Evolutionary conservation across 1,140 invertebrate genomes (phyloP).

Genomic region (Leptoteleia sp.): DNA sequence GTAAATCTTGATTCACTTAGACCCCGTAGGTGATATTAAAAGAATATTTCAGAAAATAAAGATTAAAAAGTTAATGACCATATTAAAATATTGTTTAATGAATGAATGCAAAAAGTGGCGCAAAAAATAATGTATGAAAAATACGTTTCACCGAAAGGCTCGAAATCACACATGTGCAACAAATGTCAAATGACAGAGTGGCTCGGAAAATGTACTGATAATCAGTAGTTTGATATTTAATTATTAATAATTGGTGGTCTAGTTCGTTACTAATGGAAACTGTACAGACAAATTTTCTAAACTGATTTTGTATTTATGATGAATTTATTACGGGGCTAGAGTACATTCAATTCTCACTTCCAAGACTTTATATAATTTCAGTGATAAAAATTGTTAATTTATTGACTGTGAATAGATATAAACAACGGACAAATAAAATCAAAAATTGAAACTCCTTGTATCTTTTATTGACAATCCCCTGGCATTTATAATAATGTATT

Average conservation of each 20-base stretch:
- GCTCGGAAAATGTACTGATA: slow-evolving; percentile 42
- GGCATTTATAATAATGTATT: too few species aligned
- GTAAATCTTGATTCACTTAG: slow-evolving; percentile 69
- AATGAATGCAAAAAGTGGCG: slow-evolving; percentile 32
- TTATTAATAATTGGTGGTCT: slow-evolving; percentile 64
- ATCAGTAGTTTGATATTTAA: slow-evolving; percentile 38
- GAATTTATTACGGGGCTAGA: slow-evolving; percentile 73
- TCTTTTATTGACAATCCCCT: too few species aligned
- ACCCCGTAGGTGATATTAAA: slow-evolving; percentile 60
- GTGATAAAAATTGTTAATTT: slow-evolving; percentile 78
- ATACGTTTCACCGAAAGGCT: slow-evolving; percentile 36
- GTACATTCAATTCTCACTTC: slow-evolving; percentile 69
- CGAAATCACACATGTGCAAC: slow-evolving; percentile 38
- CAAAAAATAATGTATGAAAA: slow-evolving; percentile 34
- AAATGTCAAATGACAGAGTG: slow-evolving; percentile 40
- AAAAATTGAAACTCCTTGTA: too few species aligned
- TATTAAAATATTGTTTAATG: slow-evolving; percentile 17
- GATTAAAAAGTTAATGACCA: background rate
- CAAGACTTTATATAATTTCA: slow-evolving; percentile 73
- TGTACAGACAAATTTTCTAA: slow-evolving; percentile 73
- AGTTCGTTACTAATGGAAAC: slow-evolving; percentile 64
- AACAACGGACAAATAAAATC: slow-evolving; percentile 59
- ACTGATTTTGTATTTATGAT: slow-evolving; percentile 79
- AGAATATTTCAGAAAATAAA: slow-evolving; percentile 19
- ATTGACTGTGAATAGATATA: slow-evolving; percentile 80